Base-by-base conservation (phyloP, 2,113 vertebrate genomes). In the Poecile atricapillus region DNA sequence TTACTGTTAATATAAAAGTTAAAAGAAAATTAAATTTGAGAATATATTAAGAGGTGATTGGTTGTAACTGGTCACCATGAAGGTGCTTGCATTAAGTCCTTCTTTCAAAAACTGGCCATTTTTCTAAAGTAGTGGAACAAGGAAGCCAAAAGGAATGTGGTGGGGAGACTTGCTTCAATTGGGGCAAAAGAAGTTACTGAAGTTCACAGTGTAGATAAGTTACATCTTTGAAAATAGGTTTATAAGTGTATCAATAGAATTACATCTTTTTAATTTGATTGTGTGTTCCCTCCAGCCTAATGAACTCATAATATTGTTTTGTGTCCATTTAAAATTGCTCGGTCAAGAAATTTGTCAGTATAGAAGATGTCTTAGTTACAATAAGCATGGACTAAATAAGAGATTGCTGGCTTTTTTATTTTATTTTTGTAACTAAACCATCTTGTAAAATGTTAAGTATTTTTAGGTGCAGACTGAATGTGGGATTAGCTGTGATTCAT, bases 201-300 rank as follows among this genome's bases (percentile, higher is more conserved):
- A 46, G 9, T 39, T 73, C 10, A 63, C 23, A 44, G 11, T 73
- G 17, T 35, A 77, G 3, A 30, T 50, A 33, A 24, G 12, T 44
- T 79, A 4, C 7, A 19, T 78, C 20, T 74, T 78, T 67, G 62
- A 70, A 78, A 59, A 44, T 6, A 69, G 43, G 9, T 64, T 63
- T 43, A 0, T 53, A 58, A 63, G 13, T 63, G 4, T 87, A 46
- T 60, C 37, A 24, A n/a, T 85, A 73, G 24, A 89, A 63, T 60
- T 30, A 23, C 15, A 82, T 52, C 49, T 35, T 24, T 81, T 86
- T 44, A 83, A 71, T 77, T 56, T 65, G 27, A 31, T 50, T n/a
- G 2, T 47, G 3, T 25, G 2, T 33, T 62, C 7, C 11, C 15
- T 24, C 7, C 4, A 5, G 8, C 20, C 13, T 15, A 28, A 16